phyloP scores from a whole-genome alignment of 2,797 vertebrate genomes.

The Atherinosoma microstoma region DNA sequence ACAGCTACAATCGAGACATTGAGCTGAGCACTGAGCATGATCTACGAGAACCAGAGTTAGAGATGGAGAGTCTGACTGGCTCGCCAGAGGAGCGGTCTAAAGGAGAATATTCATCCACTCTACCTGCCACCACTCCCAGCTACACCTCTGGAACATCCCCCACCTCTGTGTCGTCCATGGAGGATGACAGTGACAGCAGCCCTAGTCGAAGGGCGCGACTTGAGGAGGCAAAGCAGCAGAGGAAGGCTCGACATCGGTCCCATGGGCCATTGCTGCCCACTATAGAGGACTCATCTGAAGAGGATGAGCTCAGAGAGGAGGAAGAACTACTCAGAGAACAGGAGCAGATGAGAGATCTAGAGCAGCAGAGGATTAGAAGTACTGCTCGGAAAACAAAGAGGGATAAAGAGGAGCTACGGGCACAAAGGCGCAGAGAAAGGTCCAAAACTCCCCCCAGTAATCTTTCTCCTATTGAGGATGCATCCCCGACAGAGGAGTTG shows the following conservation, averaged over 20 bases:
- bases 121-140: constrained; percentile 96
- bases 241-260: constrained; percentile 96
- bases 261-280: constrained; percentile 97
- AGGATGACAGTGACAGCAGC: constrained; percentile 99
- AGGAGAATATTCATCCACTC: constrained; percentile 96
- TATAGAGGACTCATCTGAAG: constrained; percentile 98
- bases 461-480: constrained; percentile 97
- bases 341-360: constrained; percentile 98
- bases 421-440: constrained; percentile 95
- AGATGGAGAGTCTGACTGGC: constrained; percentile 99
- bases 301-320: constrained; percentile 97
- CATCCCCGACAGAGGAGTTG: constrained; percentile 97
- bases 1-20: constrained; percentile 90
- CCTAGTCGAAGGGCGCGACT: constrained; percentile 95
- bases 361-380: constrained; percentile 97
- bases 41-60: constrained; percentile 93
- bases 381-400: constrained; percentile 96
- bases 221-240: constrained; percentile 98
- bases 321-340: constrained; percentile 98
- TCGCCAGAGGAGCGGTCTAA: constrained; percentile 96
- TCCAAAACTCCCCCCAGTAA: constrained; percentile 99
- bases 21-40: constrained; percentile 91
- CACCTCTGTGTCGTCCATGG: constrained; percentile 97
- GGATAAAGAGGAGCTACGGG: constrained; percentile 97
- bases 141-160: constrained; percentile 98